phyloP scores from a whole-genome alignment of 2,797 vertebrate genomes.

The Diceros bicornis region DNA sequence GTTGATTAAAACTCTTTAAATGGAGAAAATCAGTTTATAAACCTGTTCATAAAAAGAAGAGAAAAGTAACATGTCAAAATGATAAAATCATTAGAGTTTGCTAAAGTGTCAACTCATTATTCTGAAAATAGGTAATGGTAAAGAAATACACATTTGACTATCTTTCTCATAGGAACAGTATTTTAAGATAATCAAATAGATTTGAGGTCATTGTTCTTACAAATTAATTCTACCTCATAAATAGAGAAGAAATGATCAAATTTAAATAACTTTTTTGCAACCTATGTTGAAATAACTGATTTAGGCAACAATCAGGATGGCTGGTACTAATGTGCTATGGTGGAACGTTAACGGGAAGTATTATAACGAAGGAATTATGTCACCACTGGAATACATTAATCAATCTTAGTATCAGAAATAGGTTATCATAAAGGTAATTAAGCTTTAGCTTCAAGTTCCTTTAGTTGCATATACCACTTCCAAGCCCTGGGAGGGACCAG shows the following conservation, averaged over 20 bases:
- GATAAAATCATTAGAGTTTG: neutral
- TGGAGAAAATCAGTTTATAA: neutral
- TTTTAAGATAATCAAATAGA: neutral
- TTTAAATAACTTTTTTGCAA: neutral
- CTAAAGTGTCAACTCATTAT: neutral
- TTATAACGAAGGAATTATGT: neutral
- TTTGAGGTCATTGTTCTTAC: neutral
- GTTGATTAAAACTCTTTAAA: neutral
- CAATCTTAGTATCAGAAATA: neutral
- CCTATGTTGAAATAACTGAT: neutral
- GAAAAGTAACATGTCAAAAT: neutral
- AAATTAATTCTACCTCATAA: neutral
- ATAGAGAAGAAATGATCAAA: neutral
- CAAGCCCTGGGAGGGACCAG: fast-evolving
- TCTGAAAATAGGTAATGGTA: neutral
- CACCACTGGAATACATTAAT: neutral
- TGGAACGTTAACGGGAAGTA: neutral
- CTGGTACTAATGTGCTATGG: neutral
- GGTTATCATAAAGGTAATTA: neutral
- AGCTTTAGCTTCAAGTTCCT: neutral
- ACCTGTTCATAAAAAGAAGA: neutral
- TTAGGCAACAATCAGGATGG: neutral
- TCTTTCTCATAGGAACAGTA: neutral
- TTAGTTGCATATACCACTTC: neutral
- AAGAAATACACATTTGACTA: neutral